These are phyloP conservation scores for Hemibagrus guttatus DNA, from an alignment of 2,797 vertebrate genomes.

Conservation along the genomic window DNA sequence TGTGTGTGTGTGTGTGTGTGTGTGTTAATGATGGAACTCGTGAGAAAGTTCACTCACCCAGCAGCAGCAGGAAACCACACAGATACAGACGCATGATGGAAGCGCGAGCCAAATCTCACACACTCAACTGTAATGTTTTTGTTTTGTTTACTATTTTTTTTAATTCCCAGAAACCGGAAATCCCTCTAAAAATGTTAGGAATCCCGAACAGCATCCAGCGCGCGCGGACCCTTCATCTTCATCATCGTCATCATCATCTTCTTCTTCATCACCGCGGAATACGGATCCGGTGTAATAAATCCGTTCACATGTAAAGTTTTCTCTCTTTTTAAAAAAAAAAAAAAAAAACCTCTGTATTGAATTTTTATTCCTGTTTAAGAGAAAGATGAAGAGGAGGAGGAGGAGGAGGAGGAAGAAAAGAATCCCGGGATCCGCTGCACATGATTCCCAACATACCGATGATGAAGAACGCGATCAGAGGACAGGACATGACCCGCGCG, in stretches of 20 bases:
- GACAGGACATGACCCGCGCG: conserved; percentile 2
- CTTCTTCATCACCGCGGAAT: not conserved
- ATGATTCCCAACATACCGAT: not conserved
- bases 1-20: not conserved
- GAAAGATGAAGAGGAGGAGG: not conserved
- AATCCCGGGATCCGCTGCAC: conserved; percentile 3
- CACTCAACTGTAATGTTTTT: not conserved
- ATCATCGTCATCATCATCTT: not conserved
- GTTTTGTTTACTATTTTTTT: not conserved
- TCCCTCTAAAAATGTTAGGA: not conserved
- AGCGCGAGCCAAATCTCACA: not conserved
- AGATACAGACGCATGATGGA: conserved; percentile 71
- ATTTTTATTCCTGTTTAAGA: not conserved
- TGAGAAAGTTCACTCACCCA: conserved; percentile 67
- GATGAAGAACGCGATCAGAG: not conserved
- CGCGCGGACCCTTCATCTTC: conserved; percentile 14
- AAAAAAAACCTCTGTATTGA: not conserved
- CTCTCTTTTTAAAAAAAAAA: not conserved
- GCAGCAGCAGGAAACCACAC: conserved; percentile 68
- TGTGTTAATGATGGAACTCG: not conserved
- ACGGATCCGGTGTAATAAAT: not conserved
- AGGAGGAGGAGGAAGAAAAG: not conserved
- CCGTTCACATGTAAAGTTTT: not conserved
- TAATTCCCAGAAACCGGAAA: not conserved
- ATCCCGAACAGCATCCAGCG: not conserved